A percentile compares a stretch with the other conserved stretches of the same genome.
Conservation (phyloP, 2,113 vertebrate species). For the Hystrix brachyura region DNA sequence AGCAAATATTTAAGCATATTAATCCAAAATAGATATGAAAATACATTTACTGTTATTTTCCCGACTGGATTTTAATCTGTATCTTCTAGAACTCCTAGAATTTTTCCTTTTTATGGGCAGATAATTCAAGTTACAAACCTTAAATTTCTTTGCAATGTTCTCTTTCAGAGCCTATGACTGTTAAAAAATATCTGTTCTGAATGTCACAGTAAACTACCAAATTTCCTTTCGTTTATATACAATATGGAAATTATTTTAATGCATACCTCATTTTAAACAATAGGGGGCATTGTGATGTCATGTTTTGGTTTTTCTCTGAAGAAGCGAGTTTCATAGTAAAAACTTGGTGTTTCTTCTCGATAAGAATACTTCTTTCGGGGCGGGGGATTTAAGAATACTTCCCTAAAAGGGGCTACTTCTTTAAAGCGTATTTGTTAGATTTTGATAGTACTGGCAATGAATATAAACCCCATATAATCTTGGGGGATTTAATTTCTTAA, state of each 20-base stretch:
- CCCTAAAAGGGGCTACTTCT: not conserved
- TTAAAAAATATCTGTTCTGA: not conserved
- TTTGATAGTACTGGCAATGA: not conserved
- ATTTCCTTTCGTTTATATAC: not conserved
- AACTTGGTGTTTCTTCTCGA: not conserved
- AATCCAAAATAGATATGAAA: not conserved
- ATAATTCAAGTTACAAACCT: constrained; percentile 8
- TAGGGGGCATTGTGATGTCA: constrained; percentile 79
- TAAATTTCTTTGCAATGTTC: not conserved
- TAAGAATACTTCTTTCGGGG: not conserved
- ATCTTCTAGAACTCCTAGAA: constrained; percentile 6
- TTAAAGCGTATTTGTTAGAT: not conserved
- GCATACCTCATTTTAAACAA: constrained; percentile 63
- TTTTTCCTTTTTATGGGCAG: not conserved
- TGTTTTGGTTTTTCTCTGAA: constrained; percentile 17
- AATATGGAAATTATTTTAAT: not conserved
- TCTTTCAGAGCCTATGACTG: constrained; percentile 28
- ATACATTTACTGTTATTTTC: not conserved
- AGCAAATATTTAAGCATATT: not conserved
- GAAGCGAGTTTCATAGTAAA: not conserved
- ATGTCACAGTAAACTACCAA: not conserved
- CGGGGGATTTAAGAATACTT: too few relatives aligned
- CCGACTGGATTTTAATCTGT: not conserved
- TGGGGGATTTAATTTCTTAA: not conserved
- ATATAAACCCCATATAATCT: not conserved